A percentile compares a stretch with the other conserved stretches of the same genome.
Conservation (phyloP, 2,888 invertebrate species). For the Nephrotoma flavescens region DNA sequence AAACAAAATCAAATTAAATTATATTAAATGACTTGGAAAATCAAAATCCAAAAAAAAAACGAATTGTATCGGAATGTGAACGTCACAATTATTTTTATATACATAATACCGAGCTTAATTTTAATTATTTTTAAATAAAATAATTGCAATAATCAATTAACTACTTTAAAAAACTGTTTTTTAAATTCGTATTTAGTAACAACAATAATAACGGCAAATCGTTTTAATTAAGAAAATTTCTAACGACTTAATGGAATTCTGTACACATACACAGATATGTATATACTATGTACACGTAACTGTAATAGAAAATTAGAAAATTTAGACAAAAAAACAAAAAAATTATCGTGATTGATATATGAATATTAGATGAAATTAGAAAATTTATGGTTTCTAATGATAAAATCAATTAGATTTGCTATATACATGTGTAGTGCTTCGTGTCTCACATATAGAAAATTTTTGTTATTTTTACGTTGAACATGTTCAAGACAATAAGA, state of each 20-base stretch:
- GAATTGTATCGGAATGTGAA: too few relatives aligned
- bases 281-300: neutral
- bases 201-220: neutral
- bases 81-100: too few relatives aligned
- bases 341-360: neutral
- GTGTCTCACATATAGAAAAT: neutral
- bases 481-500: neutral
- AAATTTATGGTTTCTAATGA: neutral
- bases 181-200: neutral
- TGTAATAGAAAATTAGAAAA: neutral
- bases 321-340: neutral
- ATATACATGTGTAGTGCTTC: neutral
- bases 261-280: neutral
- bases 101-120: neutral
- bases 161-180: neutral
- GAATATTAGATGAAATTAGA: neutral
- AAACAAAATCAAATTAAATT: neutral
- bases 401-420: neutral
- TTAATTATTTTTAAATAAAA: neutral
- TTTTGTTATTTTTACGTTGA: neutral
- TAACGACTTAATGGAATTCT: neutral
- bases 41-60: neutral
- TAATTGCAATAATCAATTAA: neutral
- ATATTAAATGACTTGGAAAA: neutral
- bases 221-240: neutral